phyloP scores from a whole-genome alignment of 2,888 invertebrate species.

The Minunthozetes semirufus region DNA sequence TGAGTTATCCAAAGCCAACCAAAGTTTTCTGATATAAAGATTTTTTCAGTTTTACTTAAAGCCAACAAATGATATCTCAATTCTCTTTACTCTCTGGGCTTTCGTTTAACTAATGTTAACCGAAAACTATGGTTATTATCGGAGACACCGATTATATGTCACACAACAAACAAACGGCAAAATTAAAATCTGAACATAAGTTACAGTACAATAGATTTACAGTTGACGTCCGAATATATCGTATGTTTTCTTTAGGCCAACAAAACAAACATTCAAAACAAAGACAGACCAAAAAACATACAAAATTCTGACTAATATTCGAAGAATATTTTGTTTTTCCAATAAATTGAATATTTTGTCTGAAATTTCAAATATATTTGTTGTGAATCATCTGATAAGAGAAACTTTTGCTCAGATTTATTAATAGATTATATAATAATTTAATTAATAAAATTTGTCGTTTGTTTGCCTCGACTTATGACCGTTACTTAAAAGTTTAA shows the following conservation, averaged over 20 bases:
- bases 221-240: neutral
- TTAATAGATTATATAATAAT: no score
- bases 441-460: no score
- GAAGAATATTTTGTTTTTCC: no score
- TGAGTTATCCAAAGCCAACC: no score
- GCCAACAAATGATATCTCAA: slow-evolving; percentile 13
- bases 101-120: slow-evolving; percentile 13
- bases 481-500: no score
- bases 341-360: no score
- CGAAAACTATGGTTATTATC: slow-evolving; percentile 9
- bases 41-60: neutral
- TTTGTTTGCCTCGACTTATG: no score
- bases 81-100: neutral
- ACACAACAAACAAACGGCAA: neutral
- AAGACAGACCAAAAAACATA: neutral
- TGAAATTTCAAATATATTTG: no score
- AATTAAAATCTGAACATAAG: neutral
- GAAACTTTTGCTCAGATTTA: no score
- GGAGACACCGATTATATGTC: neutral
- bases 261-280: neutral
- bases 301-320: neutral
- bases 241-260: neutral
- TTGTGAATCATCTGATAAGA: no score
- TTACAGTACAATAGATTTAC: slow-evolving; percentile 7
- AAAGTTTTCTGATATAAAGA: neutral